Evolutionary conservation across 2,888 invertebrate species (phyloP).

Genomic region (Steinernema carpocapsae): DNA sequence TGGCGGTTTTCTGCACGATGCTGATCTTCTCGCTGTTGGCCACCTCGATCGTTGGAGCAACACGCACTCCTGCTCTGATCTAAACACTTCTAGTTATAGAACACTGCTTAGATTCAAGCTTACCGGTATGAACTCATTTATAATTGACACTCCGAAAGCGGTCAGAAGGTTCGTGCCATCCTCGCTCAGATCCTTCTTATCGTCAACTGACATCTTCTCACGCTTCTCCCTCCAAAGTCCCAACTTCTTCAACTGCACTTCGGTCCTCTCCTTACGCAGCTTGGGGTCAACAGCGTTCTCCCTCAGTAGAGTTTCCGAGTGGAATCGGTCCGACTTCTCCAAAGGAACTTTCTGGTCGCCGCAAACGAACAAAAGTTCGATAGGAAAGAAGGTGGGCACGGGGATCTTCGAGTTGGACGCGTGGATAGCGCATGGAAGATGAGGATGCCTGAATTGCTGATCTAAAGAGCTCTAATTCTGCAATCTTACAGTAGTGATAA

Average conservation of each 20-base stretch:
- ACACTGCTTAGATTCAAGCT: background rate
- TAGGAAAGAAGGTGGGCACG: constrained; percentile 26
- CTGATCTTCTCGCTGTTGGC: background rate
- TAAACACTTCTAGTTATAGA: background rate
- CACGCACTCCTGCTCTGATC: background rate
- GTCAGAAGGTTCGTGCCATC: background rate
- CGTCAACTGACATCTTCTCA: background rate
- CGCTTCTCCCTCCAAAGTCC: background rate
- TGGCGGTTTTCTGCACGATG: background rate
- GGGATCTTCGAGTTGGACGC: background rate
- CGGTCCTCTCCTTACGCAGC: background rate
- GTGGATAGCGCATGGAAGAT: background rate
- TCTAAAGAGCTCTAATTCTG: background rate
- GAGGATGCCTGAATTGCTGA: background rate
- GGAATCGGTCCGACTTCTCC: constrained; percentile 42
- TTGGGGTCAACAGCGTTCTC: background rate
- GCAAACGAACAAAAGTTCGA: constrained; percentile 42
- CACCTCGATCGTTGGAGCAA: background rate
- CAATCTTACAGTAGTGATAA: background rate
- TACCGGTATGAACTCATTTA: background rate
- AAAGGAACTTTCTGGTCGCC: constrained; percentile 46
- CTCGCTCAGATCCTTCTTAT: background rate
- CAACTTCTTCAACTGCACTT: background rate
- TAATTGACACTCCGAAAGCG: constrained; percentile 11
- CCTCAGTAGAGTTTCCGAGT: background rate